Evolutionary conservation across 2,113 vertebrate species (phyloP).

Genomic region (Corythoichthys intestinalis): DNA sequence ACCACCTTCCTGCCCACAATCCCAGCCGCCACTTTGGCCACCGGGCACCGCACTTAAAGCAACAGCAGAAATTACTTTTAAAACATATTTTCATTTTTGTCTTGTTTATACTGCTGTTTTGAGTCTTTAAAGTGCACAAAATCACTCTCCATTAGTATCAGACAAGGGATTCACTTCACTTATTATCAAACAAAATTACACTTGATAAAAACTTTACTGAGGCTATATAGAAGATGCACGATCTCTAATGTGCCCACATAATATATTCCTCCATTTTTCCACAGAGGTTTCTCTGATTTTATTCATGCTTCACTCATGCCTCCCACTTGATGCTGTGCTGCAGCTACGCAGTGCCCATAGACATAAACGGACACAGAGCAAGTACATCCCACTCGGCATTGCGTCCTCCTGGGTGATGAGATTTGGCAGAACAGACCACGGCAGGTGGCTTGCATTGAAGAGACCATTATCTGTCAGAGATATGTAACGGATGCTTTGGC

Average conservation of each 20-base stretch:
- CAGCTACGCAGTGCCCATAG: slow-evolving; percentile 41
- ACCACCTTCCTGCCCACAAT: too few species aligned
- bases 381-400: slow-evolving; percentile 48
- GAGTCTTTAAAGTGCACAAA: slow-evolving; percentile 8
- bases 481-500: slow-evolving; percentile 18
- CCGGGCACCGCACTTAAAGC: too few species aligned
- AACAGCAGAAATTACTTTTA: too few species aligned
- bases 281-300: slow-evolving; percentile 5
- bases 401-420: slow-evolving; percentile 50
- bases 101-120: background rate
- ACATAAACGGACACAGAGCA: slow-evolving; percentile 51
- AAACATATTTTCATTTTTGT: too few species aligned
- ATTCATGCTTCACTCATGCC: slow-evolving; percentile 39
- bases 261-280: slow-evolving; percentile 9
- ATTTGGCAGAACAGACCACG: slow-evolving; percentile 42
- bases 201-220: slow-evolving; percentile 8
- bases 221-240: background rate
- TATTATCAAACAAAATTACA: background rate
- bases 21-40: too few species aligned
- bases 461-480: slow-evolving; percentile 52
- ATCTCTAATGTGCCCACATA: slow-evolving; percentile 10
- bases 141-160: slow-evolving; percentile 3
- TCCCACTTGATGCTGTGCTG: slow-evolving; percentile 19
- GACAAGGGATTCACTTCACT: slow-evolving; percentile 6
- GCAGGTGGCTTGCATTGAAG: slow-evolving; percentile 52